Conservation (phyloP, 2,113 vertebrate species). For the Hyperopisus bebe region DNA sequence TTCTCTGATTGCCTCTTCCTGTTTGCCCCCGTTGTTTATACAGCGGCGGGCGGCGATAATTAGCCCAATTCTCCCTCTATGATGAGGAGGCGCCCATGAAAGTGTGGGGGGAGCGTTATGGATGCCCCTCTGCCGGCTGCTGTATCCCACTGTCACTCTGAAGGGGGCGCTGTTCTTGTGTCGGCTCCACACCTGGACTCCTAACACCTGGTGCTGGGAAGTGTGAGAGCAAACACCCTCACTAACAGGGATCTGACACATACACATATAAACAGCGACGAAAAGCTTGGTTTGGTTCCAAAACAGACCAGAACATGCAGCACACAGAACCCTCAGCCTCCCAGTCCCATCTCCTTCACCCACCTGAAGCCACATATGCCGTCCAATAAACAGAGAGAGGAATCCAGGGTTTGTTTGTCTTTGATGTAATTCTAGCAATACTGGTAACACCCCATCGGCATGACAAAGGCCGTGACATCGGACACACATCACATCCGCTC, state of each 20-base stretch:
- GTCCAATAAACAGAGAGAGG: background rate
- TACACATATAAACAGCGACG: slow-evolving; percentile 1
- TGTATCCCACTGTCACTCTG: background rate
- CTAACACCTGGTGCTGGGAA: slow-evolving; percentile 18
- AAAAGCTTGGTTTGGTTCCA: background rate
- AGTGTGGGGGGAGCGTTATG: background rate
- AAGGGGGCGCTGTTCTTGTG: background rate
- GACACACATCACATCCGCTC: background rate
- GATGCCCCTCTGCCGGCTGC: background rate
- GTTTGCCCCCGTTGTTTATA: slow-evolving; percentile 59
- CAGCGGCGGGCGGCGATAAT: slow-evolving; percentile 56
- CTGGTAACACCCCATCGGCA: slow-evolving; percentile 11
- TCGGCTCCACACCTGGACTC: slow-evolving; percentile 31
- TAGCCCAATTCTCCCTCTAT: slow-evolving; percentile 51
- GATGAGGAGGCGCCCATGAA: slow-evolving; percentile 33
- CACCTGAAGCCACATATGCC: background rate
- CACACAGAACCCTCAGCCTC: slow-evolving; percentile 1
- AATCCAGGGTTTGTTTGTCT: background rate
- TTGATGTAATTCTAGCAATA: background rate
- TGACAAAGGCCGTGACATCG: background rate
- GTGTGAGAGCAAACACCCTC: slow-evolving; percentile 1
- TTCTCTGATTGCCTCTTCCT: slow-evolving; percentile 59
- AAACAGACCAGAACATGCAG: slow-evolving; percentile 20
- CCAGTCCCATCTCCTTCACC: background rate
- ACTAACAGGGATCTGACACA: slow-evolving; percentile 27